These are phyloP conservation scores for Chromobotia macracanthus DNA, from an alignment of 2,797 vertebrate genomes.

Conservation along the genomic window DNA sequence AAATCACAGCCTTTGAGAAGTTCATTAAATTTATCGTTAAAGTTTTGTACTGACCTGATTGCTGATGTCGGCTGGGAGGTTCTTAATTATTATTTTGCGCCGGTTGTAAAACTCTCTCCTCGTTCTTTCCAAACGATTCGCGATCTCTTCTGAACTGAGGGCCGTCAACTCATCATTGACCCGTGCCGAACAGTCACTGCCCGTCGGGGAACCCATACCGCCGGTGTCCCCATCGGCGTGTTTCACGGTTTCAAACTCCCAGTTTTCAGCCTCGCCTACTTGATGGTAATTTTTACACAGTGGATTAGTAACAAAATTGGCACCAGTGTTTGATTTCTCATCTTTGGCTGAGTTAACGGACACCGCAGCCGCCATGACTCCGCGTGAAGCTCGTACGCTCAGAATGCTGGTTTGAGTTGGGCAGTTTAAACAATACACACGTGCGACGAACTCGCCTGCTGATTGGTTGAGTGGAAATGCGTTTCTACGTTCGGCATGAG, in stretches of 20 bases:
- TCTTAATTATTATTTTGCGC: constrained; percentile 91
- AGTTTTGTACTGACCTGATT: constrained; percentile 81
- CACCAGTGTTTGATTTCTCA: constrained; percentile 64
- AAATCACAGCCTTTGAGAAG: too few species aligned
- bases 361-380: constrained; percentile 86
- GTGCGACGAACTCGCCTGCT: constrained; percentile 66
- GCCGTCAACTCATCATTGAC: constrained; percentile 79
- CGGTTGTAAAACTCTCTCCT: constrained; percentile 91
- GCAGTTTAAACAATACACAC: constrained; percentile 87
- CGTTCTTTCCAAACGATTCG: constrained; percentile 84
- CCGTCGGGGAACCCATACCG: constrained; percentile 65
- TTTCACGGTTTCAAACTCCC: constrained; percentile 60
- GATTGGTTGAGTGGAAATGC: constrained; percentile 74
- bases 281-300: constrained; percentile 63
- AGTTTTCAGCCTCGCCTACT: constrained; percentile 60
- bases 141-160: constrained; percentile 82
- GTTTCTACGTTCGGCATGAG: constrained; percentile 53
- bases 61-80: constrained; percentile 85
- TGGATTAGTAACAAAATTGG: constrained; percentile 49
- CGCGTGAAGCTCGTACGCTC: constrained; percentile 70
- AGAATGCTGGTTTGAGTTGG: constrained; percentile 68
- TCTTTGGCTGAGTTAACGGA: constrained; percentile 78
- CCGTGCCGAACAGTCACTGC: constrained; percentile 72
- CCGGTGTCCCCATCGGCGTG: constrained; percentile 57
- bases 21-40: too few species aligned